Evolutionary conservation across 2,797 vertebrate genomes (phyloP).

Genomic region (Anguilla marmorata): DNA sequence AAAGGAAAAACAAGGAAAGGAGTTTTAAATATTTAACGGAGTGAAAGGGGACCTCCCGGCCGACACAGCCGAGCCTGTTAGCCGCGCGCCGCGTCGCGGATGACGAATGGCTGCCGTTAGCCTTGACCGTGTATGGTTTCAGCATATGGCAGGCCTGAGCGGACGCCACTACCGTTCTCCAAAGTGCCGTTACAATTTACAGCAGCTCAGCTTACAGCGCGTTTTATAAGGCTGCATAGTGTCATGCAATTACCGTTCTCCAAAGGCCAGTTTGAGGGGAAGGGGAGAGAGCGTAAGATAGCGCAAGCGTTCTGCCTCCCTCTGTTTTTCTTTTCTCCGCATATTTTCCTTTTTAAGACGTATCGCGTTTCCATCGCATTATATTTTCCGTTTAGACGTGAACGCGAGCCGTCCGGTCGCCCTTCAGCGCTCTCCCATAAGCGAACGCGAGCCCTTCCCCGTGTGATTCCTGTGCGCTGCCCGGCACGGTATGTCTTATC

Average conservation of each 20-base stretch:
- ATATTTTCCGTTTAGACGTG: constrained; percentile 18
- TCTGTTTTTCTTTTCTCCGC: constrained; percentile 15
- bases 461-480: neutral
- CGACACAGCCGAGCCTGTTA: constrained; percentile 45
- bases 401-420: neutral
- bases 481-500: neutral
- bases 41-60: constrained; percentile 33
- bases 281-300: constrained; percentile 41
- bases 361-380: constrained; percentile 27
- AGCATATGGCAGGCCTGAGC: constrained; percentile 52
- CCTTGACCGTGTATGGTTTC: constrained; percentile 55
- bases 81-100: constrained; percentile 45
- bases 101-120: constrained; percentile 55
- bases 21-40: constrained; percentile 26
- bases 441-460: neutral
- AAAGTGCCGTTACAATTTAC: constrained; percentile 61
- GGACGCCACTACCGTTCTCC: constrained; percentile 60
- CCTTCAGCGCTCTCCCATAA: neutral
- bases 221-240: constrained; percentile 58
- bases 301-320: constrained; percentile 34
- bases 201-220: constrained; percentile 59
- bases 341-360: constrained; percentile 7
- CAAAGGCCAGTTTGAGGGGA: constrained; percentile 46
- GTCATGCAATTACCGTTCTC: constrained; percentile 51
- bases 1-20: constrained; percentile 8